Evolutionary conservation across 2,113 vertebrate genomes (phyloP), one percentile per base, ranked within the genome.

Genomic region (Camelus dromedarius): DNA sequence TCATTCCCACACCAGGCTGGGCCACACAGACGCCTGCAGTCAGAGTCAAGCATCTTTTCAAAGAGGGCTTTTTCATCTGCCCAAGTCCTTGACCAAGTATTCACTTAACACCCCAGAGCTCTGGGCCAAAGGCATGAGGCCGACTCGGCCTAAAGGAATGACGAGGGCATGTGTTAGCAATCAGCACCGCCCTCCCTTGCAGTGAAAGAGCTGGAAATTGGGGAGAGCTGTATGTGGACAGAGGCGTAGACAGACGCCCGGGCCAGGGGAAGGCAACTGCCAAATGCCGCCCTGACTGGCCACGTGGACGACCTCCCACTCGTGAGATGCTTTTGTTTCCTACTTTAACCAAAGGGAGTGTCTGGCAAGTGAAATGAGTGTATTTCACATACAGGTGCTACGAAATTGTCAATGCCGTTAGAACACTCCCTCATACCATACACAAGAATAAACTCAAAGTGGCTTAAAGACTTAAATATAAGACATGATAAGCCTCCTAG

Each of bases 51-150:
- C 81, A 22, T 24, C n/a, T 80, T 82, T 58, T 64, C 30, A 28
- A 73, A 73, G 73, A 73, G 50, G 56, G 89, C 9, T 48, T 86
- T 93, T 73, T 79, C 79, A 89, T 93, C 69, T 92, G 62, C 86
- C 81, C 67, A 76, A 66, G 58, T 15, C 30, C 48, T 72, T 46
- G 81, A 76, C 80, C 75, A 82, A 38, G 16, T 50, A 66, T 28
- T 88, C 54, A 22, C 64, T 38, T 56, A 62, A 76, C 52, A 81
- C 50, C 42, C 32, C 56, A 89, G 64, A 73, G 16, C 72, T 80
- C 35, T 85, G 32, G 35, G 35, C 85, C 90, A 80, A 75, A 86
- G 73, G 32, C 42, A 46, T 12, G 42, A 6, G 35, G 10, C 54
- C 8, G 0, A 5, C 38, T 72, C 77, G n/a, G 50, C 67, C 28